Evolutionary conservation across 2,113 vertebrate genomes (phyloP).

Genomic region (Solea solea): DNA sequence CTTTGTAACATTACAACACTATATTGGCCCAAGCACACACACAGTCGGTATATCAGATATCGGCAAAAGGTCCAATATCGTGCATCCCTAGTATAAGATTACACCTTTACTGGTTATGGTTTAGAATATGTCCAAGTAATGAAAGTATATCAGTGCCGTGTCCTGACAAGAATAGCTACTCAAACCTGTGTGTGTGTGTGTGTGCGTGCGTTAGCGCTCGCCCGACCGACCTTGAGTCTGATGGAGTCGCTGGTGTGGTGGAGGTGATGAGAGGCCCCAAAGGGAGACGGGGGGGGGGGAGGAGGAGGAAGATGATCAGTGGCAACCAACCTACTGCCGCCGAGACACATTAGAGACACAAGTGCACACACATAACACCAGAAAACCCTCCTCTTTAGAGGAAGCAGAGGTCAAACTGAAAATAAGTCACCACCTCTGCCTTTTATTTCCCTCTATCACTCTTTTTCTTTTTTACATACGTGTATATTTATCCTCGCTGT

Average conservation of each 20-base stretch:
- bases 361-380: constrained; percentile 34
- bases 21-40: too few relatives aligned
- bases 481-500: constrained; percentile 70
- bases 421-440: constrained; percentile 67
- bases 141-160: too few relatives aligned
- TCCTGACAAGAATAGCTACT: too few relatives aligned
- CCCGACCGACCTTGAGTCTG: constrained; percentile 76
- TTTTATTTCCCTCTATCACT: constrained; percentile 39
- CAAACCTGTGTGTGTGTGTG: constrained; percentile 3
- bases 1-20: too few relatives aligned
- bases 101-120: too few relatives aligned
- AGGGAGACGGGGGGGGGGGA: constrained; percentile 74
- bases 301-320: constrained; percentile 73
- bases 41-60: too few relatives aligned
- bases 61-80: too few relatives aligned
- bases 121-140: too few relatives aligned
- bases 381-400: constrained; percentile 66
- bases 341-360: constrained; percentile 59
- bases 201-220: constrained; percentile 3
- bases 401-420: constrained; percentile 78
- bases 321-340: constrained; percentile 66
- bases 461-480: constrained; percentile 49
- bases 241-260: constrained; percentile 69
- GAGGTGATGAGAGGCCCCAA: constrained; percentile 71
- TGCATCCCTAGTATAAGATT: too few relatives aligned